These are phyloP conservation scores for Chaetodon auriga DNA, from an alignment of 2,113 vertebrate species.

Conservation along the genomic window DNA sequence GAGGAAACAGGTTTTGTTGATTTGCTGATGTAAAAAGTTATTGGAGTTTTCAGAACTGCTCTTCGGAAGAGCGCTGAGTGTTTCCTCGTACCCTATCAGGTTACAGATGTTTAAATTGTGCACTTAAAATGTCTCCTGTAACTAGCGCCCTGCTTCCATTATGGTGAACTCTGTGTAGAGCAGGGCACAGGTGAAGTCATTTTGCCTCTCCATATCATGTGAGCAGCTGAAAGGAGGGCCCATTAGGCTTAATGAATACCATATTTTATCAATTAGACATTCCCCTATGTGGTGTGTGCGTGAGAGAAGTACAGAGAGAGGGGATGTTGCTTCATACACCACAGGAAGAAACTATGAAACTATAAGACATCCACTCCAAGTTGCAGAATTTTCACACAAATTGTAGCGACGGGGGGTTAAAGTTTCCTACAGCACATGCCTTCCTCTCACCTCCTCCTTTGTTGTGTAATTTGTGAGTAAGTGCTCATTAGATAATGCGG, in stretches of 20 bases:
- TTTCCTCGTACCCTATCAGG: slow-evolving; percentile 63
- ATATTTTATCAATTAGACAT: slow-evolving; percentile 79
- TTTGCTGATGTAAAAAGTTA: slow-evolving; percentile 20
- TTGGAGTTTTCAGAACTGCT: slow-evolving; percentile 12
- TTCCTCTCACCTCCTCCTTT: slow-evolving; percentile 53
- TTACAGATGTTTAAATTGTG: slow-evolving; percentile 74
- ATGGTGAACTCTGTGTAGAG: slow-evolving; percentile 57
- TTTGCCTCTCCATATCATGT: slow-evolving; percentile 59
- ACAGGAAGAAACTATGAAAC: slow-evolving; percentile 57
- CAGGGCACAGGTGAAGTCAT: slow-evolving; percentile 68
- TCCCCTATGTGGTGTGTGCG: slow-evolving; percentile 16
- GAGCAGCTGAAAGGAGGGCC: slow-evolving; percentile 63
- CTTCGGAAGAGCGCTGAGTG: slow-evolving; percentile 45
- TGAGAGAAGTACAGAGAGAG: slow-evolving; percentile 13
- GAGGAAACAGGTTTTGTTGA: slow-evolving; percentile 14
- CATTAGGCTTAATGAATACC: slow-evolving; percentile 80
- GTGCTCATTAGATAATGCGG: slow-evolving; percentile 76
- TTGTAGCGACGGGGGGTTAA: slow-evolving; percentile 32
- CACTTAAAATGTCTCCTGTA: slow-evolving; percentile 81
- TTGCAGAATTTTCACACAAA: slow-evolving; percentile 62
- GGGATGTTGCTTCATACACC: slow-evolving; percentile 48
- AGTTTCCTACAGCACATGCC: slow-evolving; percentile 30
- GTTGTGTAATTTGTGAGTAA: slow-evolving; percentile 74
- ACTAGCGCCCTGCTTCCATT: slow-evolving; percentile 73
- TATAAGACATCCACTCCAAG: slow-evolving; percentile 24